Evolutionary conservation across 2,888 invertebrate genomes (phyloP).

Genomic region (Notodonta dromedarius): DNA sequence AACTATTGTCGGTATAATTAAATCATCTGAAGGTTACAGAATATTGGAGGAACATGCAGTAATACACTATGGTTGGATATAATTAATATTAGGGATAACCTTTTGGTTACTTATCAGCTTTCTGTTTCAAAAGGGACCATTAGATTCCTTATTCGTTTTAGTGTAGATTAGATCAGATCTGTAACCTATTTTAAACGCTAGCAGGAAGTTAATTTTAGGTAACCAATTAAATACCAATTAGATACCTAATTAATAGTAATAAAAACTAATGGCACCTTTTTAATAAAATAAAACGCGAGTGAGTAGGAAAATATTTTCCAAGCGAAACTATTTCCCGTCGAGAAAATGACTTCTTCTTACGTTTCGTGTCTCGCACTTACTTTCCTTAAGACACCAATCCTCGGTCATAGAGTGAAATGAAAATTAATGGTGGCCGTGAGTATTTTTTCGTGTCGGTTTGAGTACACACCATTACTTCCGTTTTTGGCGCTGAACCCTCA

Average conservation of each 20-base stretch:
- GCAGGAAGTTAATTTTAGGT: too few relatives aligned
- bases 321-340: slow-evolving; percentile 40
- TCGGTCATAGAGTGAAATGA: slow-evolving; percentile 77
- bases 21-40: background rate
- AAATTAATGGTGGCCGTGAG: slow-evolving; percentile 80
- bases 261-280: slow-evolving; percentile 11
- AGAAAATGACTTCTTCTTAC: slow-evolving; percentile 46
- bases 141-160: too few relatives aligned
- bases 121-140: too few relatives aligned
- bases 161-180: too few relatives aligned
- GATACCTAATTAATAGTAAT: background rate
- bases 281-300: slow-evolving; percentile 29
- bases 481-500: slow-evolving; percentile 77
- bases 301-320: slow-evolving; percentile 33
- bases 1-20: background rate
- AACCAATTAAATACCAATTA: too few relatives aligned
- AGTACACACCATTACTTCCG: slow-evolving; percentile 81
- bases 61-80: too few relatives aligned
- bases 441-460: slow-evolving; percentile 83
- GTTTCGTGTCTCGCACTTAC: slow-evolving; percentile 46
- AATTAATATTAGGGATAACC: too few relatives aligned
- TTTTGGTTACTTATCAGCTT: too few relatives aligned
- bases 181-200: too few relatives aligned
- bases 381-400: slow-evolving; percentile 75
- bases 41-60: too few relatives aligned